Percentiles rank a stretch among this genome's conserved stretches.
These are phyloP conservation scores for Oreochromis spilurus DNA, from an alignment of 2,113 vertebrate genomes.

Conservation along the genomic window DNA sequence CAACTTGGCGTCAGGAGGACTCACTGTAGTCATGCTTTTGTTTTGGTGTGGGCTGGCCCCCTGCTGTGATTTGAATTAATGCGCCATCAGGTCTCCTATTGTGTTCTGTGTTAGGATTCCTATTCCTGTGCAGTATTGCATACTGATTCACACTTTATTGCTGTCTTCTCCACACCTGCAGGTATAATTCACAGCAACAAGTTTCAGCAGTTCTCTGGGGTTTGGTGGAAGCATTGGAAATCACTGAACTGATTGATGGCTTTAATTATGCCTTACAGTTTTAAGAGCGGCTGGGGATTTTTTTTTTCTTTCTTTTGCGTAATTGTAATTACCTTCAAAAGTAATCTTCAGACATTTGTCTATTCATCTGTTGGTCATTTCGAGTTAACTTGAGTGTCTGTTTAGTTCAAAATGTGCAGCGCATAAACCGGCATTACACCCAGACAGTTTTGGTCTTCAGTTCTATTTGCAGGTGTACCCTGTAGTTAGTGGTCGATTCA, in stretches of 20 bases:
- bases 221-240: neutral
- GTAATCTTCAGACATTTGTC: neutral
- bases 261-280: neutral
- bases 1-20: slow-evolving; percentile 53
- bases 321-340: neutral
- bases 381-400: neutral
- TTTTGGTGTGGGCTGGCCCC: slow-evolving; percentile 28
- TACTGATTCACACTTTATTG: neutral
- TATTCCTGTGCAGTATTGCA: neutral
- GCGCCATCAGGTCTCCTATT: slow-evolving; percentile 19
- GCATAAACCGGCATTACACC: neutral
- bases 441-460: slow-evolving; percentile 12
- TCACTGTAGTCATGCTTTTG: slow-evolving; percentile 47
- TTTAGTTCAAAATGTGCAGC: neutral
- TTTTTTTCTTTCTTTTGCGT: neutral
- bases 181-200: neutral
- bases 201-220: neutral
- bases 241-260: neutral
- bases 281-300: neutral
- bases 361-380: neutral
- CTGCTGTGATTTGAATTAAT: slow-evolving; percentile 38
- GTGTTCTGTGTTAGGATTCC: neutral
- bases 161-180: neutral
- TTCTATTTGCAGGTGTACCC: slow-evolving; percentile 58
- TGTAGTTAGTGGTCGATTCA: slow-evolving; percentile 62